Percentiles rank a stretch among this genome's conserved stretches.
phyloP scores from a whole-genome alignment of 2,113 vertebrate genomes.

The Urocolius indicus region DNA sequence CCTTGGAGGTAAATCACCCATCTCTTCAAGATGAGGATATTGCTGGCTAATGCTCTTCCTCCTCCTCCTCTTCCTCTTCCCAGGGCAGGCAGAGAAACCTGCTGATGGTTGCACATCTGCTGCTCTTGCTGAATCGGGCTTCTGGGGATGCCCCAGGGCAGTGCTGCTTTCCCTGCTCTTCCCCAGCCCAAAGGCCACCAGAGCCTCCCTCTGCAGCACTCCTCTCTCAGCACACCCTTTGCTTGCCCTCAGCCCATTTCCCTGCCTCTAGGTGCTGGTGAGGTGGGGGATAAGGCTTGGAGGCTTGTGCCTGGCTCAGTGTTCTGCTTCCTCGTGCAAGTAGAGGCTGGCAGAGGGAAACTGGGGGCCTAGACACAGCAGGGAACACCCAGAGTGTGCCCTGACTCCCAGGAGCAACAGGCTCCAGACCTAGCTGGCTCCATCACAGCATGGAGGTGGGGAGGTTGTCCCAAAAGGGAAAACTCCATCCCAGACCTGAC shows the following conservation, averaged over 20 bases:
- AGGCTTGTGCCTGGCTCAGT: not conserved
- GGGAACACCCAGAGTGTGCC: not conserved
- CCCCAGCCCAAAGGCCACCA: not conserved
- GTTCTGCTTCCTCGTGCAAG: not conserved
- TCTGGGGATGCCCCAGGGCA: not conserved
- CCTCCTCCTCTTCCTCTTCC: not conserved
- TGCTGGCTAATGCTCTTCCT: not conserved
- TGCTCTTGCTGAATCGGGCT: not conserved
- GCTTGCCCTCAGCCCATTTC: not conserved
- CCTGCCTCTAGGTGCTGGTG: not conserved
- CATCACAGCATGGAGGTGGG: not conserved
- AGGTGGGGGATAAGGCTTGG: not conserved
- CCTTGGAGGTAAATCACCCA: not conserved
- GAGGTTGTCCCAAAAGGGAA: not conserved
- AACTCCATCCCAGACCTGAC: not conserved
- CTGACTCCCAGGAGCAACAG: not conserved
- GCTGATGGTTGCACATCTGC: not conserved
- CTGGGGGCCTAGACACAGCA: rapidly evolving
- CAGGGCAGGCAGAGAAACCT: not conserved
- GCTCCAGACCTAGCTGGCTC: not conserved
- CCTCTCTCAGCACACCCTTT: not conserved
- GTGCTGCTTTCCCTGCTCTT: not conserved
- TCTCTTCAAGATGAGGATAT: not conserved
- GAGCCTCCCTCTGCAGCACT: not conserved
- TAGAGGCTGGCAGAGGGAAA: not conserved